Evolutionary conservation across 2,797 vertebrate genomes (phyloP), one percentile per base, ranked within the genome.

Genomic region (Pseudotriccus pelzelni): DNA sequence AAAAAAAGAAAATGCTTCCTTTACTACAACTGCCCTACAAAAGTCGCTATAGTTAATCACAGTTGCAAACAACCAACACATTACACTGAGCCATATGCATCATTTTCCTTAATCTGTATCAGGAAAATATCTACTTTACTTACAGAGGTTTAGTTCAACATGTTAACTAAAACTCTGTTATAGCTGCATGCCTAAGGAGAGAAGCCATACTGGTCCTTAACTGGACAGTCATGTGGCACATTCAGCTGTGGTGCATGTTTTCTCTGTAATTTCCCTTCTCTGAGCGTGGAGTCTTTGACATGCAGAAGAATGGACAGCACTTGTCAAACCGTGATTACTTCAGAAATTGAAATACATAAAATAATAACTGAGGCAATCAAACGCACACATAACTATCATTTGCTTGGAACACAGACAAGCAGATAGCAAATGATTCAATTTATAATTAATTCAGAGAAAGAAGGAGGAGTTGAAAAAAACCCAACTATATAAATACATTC

Each of bases 271-370:
- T 79, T 90, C 70, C 37, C 19, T 92, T 70, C 24, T 58, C 44
- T 47, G 58, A 91, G 25, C 2, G 1, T 56, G 58, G 30, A 72
- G 55, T 64, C 56, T 82, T 67, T 84, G 81, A 88, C 66, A 83
- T 10, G 10, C 63, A 88, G 56, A 74, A 80, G 78, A 91, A 93
- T 43, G 72, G 90, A 93, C 90, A 92, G 78, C 56, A 68, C 78
- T 93, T 89, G 90, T 89, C 79, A 92, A 89, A 89, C 39, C 69
- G 17, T 64, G 60, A 93, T 92, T 87, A 80, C 72, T 92, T 41
- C 43, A 95, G 64, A 87, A 96, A 96, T 7, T 77, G 87, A 85
- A 95, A 91, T 74, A 92, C 81, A 70, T 56, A 96, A 92, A 94
- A 93, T 75, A 94, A 85, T 89, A 93, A 92, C 63, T 70, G 59